Percentiles rank a stretch among this genome's conserved stretches.
These are phyloP conservation scores for Pollenia amentaria DNA, from an alignment of 2,888 invertebrate genomes.

Conservation along the genomic window DNA sequence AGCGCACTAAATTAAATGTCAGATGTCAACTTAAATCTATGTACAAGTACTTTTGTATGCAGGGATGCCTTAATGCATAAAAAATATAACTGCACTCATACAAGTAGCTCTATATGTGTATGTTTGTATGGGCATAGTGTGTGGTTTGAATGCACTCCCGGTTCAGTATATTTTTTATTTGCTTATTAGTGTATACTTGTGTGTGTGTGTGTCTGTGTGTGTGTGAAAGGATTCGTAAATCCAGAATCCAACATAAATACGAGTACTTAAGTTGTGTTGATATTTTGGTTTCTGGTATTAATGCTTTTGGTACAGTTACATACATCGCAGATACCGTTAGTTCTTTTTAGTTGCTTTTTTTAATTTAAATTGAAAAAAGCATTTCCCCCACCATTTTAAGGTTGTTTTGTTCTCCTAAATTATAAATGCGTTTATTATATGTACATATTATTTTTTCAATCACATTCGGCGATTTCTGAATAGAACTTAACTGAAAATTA, in stretches of 20 bases:
- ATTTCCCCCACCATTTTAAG: not conserved
- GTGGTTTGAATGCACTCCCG: constrained; percentile 22
- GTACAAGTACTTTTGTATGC: not conserved
- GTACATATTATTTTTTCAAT: too few relatives aligned
- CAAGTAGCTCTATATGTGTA: not conserved
- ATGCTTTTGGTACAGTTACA: constrained; percentile 41
- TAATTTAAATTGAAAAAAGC: not conserved
- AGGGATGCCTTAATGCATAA: not conserved
- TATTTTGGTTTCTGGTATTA: constrained; percentile 55
- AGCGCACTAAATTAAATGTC: constrained; percentile 71
- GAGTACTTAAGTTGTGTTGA: constrained; percentile 31
- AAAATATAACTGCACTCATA: not conserved
- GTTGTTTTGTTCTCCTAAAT: not conserved
- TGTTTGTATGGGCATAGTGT: not conserved
- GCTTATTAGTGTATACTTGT: not conserved
- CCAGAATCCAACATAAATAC: not conserved
- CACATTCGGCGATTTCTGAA: too few relatives aligned
- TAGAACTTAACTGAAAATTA: too few relatives aligned
- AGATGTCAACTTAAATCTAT: constrained; percentile 67
- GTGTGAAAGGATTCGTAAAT: not conserved
- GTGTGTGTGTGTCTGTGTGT: too few relatives aligned
- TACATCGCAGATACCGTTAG: constrained; percentile 20
- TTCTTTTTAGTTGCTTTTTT: not conserved
- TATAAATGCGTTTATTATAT: too few relatives aligned
- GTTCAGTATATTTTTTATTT: not conserved